Evolutionary conservation across 2,113 vertebrate species (phyloP).

Genomic region (Coreoperca whiteheadi): DNA sequence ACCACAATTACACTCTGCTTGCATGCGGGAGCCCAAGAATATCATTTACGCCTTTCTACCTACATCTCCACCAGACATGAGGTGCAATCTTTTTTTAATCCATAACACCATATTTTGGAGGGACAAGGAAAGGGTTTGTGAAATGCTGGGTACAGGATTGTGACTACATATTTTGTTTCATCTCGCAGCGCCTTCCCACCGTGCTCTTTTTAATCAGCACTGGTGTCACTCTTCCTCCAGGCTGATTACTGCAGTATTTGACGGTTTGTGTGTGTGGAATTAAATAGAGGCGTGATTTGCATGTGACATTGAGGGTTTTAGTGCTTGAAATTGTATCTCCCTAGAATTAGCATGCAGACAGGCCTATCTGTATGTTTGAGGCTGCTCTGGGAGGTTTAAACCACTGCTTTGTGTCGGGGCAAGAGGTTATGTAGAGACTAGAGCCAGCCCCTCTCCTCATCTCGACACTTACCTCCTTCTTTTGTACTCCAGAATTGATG

Average conservation of each 20-base stretch:
- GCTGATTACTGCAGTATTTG: conserved; percentile 75
- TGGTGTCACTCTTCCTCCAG: conserved; percentile 63
- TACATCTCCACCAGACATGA: conserved; percentile 48
- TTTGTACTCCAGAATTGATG: conserved; percentile 78
- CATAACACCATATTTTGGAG: conserved; percentile 46
- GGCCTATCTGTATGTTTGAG: conserved; percentile 63
- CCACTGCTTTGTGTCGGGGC: conserved; percentile 75
- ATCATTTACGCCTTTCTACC: conserved; percentile 55
- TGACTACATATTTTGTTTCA: conserved; percentile 43
- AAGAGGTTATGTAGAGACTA: conserved; percentile 81
- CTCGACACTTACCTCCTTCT: conserved; percentile 78
- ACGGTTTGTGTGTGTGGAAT: conserved; percentile 77
- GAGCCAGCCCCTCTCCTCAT: conserved; percentile 74
- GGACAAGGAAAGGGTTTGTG: conserved; percentile 30
- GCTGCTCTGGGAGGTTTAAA: conserved; percentile 74
- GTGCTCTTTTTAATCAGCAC: conserved; percentile 70
- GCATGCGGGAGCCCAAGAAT: conserved; percentile 46
- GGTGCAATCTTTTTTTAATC: conserved; percentile 65
- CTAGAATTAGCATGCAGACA: conserved; percentile 77
- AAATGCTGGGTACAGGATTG: conserved; percentile 36
- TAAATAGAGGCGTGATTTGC: conserved; percentile 80
- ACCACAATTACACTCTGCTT: conserved; percentile 51
- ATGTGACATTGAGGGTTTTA: conserved; percentile 81
- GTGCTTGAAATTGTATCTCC: conserved; percentile 69
- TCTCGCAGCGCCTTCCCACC: conserved; percentile 27